Evolutionary conservation across 2,113 vertebrate genomes (phyloP), one percentile per base, ranked within the genome.

Genomic region (Myotis yumanensis): DNA sequence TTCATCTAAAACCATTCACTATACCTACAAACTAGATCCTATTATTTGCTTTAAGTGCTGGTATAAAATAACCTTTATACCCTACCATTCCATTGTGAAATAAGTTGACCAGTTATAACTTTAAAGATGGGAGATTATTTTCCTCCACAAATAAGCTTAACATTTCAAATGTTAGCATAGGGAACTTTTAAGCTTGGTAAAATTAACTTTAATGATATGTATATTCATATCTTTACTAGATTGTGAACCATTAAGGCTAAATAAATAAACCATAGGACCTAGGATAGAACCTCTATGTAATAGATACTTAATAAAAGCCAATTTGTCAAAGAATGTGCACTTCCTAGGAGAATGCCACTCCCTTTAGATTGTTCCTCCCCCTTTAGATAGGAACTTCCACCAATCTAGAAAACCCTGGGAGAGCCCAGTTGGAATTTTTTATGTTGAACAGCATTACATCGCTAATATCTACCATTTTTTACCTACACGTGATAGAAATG

Each of bases 221-320:
- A n/a, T 90, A 46, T 82, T 93, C 52, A 66, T 59, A n/a, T 91
- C 73, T 80, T 64, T 62, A 66, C 57, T 69, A 85, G 25, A 83
- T 89, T 48, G 5, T 76, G 48, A 86, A 23, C n/a, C 32, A n/a
- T 43, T 73, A 54, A 48, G 16, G 59, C 28, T 77, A 76, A 68
- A 48, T 69, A 81, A 12, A 77, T 43, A 52, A 32, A 37, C 25
- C 4, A 11, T 17, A 77, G 20, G 17, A 18, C 8, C 32, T 52
- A 90, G 16, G 12, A 7, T 14, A 71, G n/a, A 32, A 17, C 12
- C 57, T 91, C 90, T 57, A 48, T 62, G 10, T 54, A 66, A 76
- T 15, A 71, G 25, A 83, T 35, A 52, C 28, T 51, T 25, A 82
- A 32, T 82, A 84, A 84, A 76, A 66, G 30, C 28, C 14, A 48